Evolutionary conservation across 1,140 invertebrate species (phyloP), one percentile per base, ranked within the genome.

Genomic region (Probaryconus sp.): DNA sequence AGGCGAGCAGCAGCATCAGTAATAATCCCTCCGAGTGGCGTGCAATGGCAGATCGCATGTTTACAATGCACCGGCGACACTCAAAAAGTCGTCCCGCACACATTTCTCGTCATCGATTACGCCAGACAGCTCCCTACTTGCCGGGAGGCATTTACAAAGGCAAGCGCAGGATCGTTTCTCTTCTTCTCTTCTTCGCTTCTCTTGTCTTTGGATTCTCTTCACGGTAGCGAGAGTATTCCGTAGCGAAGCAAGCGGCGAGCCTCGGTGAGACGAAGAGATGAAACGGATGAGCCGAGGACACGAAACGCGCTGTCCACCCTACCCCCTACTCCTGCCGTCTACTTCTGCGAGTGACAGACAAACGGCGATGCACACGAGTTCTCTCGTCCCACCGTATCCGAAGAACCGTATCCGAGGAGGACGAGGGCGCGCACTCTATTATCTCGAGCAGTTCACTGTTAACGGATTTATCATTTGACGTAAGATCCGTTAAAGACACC

Each of bases 1-100:
- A 79, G 50, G 42, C 63, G 45, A 81, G 63, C 51, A 72, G 70
- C 64, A 79, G 18, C 76, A 53, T 65, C 60, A 79, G 53, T 58
- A 58, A 77, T 60, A 77, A 60, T 71, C 69, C 50, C 43, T 64
- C 50, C 60, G 71, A 45, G 55, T 47, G 63, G 37, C 60, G 17
- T 40, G 31, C 72, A 50, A 68, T 61, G 43, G 65, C 51, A 50
- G 77, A 56, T 76, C 79, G 77, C 79, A 80, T 80, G 73, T 82
- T 83, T 77, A 76, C 48, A 60, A 69, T 37, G 68, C 42, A 51
- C 38, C 64, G 43, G 60, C 53, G 53, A 56, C 58, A 28, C 47
- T 45, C 35, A 73, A 67, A 45, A 48, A 76, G 48, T 58, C 26
- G 55, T 61, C 58, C 51, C 47, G 67, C 55, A 65, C 43, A 73